Evolutionary conservation across 2,113 vertebrate species (phyloP).

Genomic region (Indicator maculatus): DNA sequence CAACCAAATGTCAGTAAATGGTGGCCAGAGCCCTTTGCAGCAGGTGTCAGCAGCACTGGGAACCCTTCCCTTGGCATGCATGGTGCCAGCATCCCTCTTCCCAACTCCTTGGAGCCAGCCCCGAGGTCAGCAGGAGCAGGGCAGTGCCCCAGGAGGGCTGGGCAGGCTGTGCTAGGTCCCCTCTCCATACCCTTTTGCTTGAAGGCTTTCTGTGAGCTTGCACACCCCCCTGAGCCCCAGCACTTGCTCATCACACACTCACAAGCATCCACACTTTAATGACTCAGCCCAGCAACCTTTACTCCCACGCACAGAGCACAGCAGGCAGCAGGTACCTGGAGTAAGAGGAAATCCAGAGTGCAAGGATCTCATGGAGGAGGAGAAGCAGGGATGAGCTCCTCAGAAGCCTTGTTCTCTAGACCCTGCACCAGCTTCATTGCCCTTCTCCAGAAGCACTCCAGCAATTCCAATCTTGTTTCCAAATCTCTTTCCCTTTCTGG

Average conservation of each 20-base stretch:
- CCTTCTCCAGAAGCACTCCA: no score
- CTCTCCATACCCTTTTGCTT: neutral
- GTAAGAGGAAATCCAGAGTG: neutral
- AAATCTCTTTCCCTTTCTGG: neutral
- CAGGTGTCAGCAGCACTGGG: neutral
- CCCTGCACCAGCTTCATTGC: no score
- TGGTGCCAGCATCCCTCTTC: neutral
- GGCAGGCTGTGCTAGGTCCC: neutral
- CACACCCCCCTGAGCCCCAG: neutral
- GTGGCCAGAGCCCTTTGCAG: neutral
- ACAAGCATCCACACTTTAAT: neutral
- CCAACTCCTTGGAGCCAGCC: neutral
- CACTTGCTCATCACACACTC: neutral
- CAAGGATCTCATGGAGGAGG: neutral
- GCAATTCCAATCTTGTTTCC: neutral
- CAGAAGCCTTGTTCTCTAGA: no score
- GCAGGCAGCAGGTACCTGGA: neutral
- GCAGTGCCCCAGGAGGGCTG: accelerated
- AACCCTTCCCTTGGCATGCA: neutral
- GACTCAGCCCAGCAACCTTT: neutral
- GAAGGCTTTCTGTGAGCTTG: neutral
- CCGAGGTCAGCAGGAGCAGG: neutral
- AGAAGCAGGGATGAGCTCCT: neutral
- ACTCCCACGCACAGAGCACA: neutral
- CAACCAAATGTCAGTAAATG: neutral